Evolutionary conservation across 2,888 invertebrate species (phyloP).

Genomic region (Syritta pipiens): DNA sequence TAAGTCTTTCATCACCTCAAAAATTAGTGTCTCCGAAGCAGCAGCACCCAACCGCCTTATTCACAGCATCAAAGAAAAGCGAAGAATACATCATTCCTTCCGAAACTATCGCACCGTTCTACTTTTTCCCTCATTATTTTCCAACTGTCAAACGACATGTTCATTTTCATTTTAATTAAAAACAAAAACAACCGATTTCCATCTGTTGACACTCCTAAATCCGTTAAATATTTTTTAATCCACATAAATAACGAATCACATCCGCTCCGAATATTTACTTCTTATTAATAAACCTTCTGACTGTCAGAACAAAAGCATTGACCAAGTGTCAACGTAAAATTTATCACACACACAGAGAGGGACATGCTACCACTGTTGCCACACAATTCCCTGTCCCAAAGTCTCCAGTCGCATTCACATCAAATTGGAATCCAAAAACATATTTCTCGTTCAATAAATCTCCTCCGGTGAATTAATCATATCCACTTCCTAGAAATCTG

Average conservation of each 20-base stretch:
- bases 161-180: constrained; percentile 7
- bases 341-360: constrained; percentile 13
- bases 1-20: too few species aligned
- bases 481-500: constrained; percentile 42
- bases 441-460: constrained; percentile 19
- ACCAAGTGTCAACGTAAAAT: constrained; percentile 27
- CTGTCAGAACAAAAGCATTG: constrained; percentile 26
- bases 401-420: neutral
- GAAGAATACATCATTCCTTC: neutral
- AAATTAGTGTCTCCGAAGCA: too few species aligned
- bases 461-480: constrained; percentile 44
- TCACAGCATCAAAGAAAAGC: neutral
- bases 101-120: neutral
- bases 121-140: constrained; percentile 2
- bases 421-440: constrained; percentile 4
- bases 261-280: constrained; percentile 13
- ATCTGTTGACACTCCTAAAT: constrained; percentile 9
- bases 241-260: constrained; percentile 27
- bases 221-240: constrained; percentile 45
- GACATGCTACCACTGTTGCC: neutral
- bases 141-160: constrained; percentile 7
- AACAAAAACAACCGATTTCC: constrained; percentile 10
- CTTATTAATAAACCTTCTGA: constrained; percentile 22
- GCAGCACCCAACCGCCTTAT: neutral
- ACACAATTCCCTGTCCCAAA: neutral